phyloP scores from a whole-genome alignment of 1,140 invertebrate genomes.

The Hesperophylax magnus region DNA sequence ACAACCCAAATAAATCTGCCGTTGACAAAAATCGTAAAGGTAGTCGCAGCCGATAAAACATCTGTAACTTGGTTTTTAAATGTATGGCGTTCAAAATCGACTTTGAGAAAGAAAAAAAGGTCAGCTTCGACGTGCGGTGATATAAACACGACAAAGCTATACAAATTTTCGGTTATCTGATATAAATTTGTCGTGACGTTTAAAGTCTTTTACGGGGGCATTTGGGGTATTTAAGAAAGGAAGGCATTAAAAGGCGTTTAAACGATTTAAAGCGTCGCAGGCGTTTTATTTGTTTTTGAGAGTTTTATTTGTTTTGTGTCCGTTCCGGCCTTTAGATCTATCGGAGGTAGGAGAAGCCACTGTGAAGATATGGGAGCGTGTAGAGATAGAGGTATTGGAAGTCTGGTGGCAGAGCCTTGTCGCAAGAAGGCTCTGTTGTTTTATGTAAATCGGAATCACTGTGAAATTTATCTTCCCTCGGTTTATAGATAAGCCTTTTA shows the following conservation, averaged over 20 bases:
- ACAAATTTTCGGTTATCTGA: slow-evolving; percentile 57
- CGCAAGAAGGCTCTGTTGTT: neutral
- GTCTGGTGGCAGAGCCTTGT: slow-evolving; percentile 31
- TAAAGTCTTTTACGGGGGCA: slow-evolving; percentile 53
- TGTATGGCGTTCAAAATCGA: slow-evolving; percentile 34
- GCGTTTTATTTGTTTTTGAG: slow-evolving; percentile 44
- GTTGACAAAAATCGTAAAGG: slow-evolving; percentile 31
- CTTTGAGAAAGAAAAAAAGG: slow-evolving; percentile 8
- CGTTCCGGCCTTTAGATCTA: slow-evolving; percentile 15
- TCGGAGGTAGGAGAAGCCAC: neutral
- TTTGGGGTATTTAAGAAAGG: slow-evolving; percentile 51
- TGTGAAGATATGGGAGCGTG: neutral
- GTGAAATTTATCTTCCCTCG: slow-evolving; percentile 23
- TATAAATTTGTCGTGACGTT: slow-evolving; percentile 58
- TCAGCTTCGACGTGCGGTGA: slow-evolving; percentile 47
- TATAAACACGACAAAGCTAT: slow-evolving; percentile 52
- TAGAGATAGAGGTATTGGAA: neutral
- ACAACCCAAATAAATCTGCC: slow-evolving; percentile 32
- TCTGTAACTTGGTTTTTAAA: slow-evolving; percentile 30
- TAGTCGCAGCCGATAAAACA: slow-evolving; percentile 24
- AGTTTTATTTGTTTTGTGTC: slow-evolving; percentile 38
- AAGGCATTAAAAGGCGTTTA: slow-evolving; percentile 44
- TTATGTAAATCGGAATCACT: slow-evolving; percentile 45
- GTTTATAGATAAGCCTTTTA: slow-evolving; percentile 40
- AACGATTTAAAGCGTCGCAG: slow-evolving; percentile 39